These are phyloP conservation scores for Cerceris ruficornis DNA, from an alignment of 2,888 invertebrate species.

Conservation along the genomic window DNA sequence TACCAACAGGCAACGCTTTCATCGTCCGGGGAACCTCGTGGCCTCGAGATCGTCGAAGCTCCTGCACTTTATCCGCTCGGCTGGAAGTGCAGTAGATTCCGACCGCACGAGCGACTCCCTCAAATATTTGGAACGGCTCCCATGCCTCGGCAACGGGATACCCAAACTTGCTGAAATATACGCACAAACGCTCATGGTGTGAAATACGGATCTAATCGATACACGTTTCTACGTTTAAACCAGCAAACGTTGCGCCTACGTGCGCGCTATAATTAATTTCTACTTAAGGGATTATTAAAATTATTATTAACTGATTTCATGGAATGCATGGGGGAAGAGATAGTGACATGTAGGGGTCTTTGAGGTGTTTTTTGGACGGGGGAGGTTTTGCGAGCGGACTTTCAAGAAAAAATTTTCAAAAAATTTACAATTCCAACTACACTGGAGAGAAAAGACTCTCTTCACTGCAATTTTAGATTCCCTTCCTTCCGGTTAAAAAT, in stretches of 20 bases:
- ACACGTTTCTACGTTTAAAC: conserved; percentile 36
- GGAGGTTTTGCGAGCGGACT: no score
- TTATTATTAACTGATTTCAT: no score
- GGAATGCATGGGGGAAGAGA: no score
- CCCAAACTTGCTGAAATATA: conserved; percentile 45
- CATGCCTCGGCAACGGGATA: conserved; percentile 40
- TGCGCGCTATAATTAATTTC: conserved; percentile 31
- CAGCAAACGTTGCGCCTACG: conserved; percentile 25
- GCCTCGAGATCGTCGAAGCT: conserved; percentile 14
- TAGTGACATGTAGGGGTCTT: no score
- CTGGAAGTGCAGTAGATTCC: conserved; percentile 45
- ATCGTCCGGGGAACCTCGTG: conserved; percentile 10
- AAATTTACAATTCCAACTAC: no score
- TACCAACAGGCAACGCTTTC: conserved; percentile 1
- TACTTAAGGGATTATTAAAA: not conserved
- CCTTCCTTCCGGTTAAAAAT: no score
- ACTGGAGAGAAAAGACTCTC: no score
- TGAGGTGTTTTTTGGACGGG: no score
- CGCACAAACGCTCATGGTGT: conserved; percentile 25
- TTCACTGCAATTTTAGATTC: no score
- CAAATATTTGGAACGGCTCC: conserved; percentile 59
- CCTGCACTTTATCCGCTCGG: conserved; percentile 26
- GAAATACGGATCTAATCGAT: conserved; percentile 33
- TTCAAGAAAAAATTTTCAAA: no score
- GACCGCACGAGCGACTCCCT: conserved; percentile 40